Evolutionary conservation across 2,888 invertebrate genomes (phyloP).

Genomic region (Nezara viridula): DNA sequence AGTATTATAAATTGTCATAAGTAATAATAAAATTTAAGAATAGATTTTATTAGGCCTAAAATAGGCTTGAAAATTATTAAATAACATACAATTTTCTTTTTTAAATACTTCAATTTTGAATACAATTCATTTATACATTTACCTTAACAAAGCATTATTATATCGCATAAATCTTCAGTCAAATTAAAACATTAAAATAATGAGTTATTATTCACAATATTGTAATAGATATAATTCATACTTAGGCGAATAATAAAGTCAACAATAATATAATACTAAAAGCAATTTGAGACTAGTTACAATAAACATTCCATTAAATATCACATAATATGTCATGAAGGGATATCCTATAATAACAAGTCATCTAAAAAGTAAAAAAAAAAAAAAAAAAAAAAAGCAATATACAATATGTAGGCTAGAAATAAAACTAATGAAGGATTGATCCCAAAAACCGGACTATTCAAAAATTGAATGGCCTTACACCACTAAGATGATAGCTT

Average conservation of each 20-base stretch:
- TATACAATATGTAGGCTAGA: neutral
- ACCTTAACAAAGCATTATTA: constrained; percentile 12
- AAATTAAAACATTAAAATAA: neutral
- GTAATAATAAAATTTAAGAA: neutral
- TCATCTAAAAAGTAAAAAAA: neutral
- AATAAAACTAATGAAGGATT: neutral
- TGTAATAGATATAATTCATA: neutral
- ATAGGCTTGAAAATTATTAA: neutral
- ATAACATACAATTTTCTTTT: neutral
- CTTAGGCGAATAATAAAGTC: neutral
- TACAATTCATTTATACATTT: neutral
- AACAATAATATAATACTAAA: neutral
- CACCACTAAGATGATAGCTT: no score
- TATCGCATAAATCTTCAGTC: neutral
- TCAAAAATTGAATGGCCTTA: no score
- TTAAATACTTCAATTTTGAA: neutral
- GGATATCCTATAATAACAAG: neutral
- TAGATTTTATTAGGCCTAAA: constrained; percentile 5
- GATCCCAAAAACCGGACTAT: neutral
- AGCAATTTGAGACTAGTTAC: neutral
- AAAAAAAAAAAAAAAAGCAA: no score
- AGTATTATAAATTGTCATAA: neutral
- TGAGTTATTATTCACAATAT: neutral
- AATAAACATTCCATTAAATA: neutral
- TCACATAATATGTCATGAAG: neutral